Percentiles rank a stretch among this genome's conserved stretches.
phyloP scores from a whole-genome alignment of 2,113 vertebrate species.

The Megalops atlanticus region DNA sequence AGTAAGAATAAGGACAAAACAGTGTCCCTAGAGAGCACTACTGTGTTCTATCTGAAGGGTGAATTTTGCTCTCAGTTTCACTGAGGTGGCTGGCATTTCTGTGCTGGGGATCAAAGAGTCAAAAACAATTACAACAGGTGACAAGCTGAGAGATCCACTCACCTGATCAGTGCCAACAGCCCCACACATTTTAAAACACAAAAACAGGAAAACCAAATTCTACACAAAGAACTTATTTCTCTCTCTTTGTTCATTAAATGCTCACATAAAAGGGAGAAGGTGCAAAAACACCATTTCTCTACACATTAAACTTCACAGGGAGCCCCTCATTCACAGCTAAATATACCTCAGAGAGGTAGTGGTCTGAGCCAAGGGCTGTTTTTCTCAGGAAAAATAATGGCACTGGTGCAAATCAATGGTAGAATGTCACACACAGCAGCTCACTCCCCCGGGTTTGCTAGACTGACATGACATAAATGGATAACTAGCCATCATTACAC shows the following conservation, averaged over 20 bases:
- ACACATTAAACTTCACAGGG: constrained; percentile 24
- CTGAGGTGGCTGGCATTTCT: not conserved
- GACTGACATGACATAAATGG: constrained; percentile 88
- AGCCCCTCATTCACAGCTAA: not conserved
- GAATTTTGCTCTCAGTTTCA: not conserved
- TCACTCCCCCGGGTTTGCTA: not conserved
- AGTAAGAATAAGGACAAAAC: not conserved
- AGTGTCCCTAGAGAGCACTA: not conserved
- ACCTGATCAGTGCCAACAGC: not conserved
- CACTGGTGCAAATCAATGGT: constrained; percentile 4
- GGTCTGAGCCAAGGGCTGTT: constrained; percentile 1
- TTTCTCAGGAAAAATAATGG: constrained; percentile 13
- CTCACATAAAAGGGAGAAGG: constrained; percentile 21
- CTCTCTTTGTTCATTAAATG: constrained; percentile 28
- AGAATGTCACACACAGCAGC: not conserved
- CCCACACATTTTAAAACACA: not conserved
- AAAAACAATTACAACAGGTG: not conserved
- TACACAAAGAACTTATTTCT: constrained; percentile 7
- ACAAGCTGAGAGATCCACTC: not conserved
- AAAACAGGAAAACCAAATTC: not conserved
- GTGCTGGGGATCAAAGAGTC: not conserved
- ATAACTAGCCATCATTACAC: constrained; percentile 89
- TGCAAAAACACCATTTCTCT: constrained; percentile 5
- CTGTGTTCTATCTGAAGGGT: not conserved
- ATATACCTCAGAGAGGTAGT: not conserved